Conservation (phyloP, 2,797 vertebrate species). For the Cetoscarus ocellatus region DNA sequence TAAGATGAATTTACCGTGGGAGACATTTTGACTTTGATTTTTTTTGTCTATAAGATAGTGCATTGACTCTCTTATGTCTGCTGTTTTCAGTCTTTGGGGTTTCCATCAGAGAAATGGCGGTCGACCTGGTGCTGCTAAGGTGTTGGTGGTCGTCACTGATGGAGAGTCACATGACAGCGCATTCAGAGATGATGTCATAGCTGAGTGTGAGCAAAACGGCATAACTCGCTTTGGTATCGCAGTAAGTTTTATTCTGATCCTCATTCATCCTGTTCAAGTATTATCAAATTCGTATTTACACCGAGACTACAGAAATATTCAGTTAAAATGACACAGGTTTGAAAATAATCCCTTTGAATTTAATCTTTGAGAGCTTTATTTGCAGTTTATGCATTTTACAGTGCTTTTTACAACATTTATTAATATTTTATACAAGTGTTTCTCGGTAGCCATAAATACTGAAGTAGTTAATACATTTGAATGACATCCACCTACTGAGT, state of each 20-base stretch:
- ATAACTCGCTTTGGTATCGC: constrained; percentile 94
- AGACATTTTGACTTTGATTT: no score
- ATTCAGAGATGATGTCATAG: constrained; percentile 78
- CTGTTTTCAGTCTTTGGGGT: constrained; percentile 77
- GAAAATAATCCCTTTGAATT: neutral
- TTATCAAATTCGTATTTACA: neutral
- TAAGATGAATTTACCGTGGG: no score
- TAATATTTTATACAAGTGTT: neutral
- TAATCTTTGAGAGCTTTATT: neutral
- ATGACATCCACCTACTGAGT: neutral
- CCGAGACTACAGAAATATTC: neutral
- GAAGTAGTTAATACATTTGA: neutral
- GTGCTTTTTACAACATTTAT: neutral
- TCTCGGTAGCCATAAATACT: neutral
- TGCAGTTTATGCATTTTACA: neutral
- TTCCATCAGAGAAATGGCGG: constrained; percentile 83
- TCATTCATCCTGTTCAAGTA: neutral
- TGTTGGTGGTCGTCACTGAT: constrained; percentile 95
- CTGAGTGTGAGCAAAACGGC: constrained; percentile 84
- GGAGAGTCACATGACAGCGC: constrained; percentile 91
- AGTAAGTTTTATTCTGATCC: constrained; percentile 81
- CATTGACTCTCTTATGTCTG: neutral
- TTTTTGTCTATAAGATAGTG: neutral
- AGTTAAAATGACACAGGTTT: neutral
- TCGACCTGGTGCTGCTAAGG: constrained; percentile 88